Conservation (phyloP, 2,888 invertebrate species). For the Apomyelois bistriatella region DNA sequence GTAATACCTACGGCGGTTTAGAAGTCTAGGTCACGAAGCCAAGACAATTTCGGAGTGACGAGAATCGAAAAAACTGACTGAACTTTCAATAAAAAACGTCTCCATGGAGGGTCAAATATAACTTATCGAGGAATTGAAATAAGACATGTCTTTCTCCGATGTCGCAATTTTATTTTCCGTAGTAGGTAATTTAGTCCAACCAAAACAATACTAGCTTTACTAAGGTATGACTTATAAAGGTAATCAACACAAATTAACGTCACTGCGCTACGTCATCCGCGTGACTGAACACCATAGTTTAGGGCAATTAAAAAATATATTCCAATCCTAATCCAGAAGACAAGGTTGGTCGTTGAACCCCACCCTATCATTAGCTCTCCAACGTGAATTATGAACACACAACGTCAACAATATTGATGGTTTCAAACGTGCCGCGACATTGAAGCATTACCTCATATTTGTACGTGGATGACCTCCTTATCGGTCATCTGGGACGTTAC, state of each 20-base stretch:
- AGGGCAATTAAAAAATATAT: slow-evolving; percentile 56
- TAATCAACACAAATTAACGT: slow-evolving; percentile 9
- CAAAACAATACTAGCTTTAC: background rate
- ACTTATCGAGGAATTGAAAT: no score
- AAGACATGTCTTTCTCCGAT: no score
- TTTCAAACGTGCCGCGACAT: slow-evolving; percentile 37
- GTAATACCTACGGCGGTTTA: background rate
- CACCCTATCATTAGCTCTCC: slow-evolving; percentile 41
- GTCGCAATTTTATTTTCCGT: no score
- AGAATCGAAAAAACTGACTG: background rate
- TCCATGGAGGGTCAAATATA: no score
- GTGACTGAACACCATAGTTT: slow-evolving; percentile 60
- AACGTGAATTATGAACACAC: slow-evolving; percentile 43
- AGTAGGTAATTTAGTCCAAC: no score
- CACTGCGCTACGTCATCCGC: slow-evolving; percentile 33
- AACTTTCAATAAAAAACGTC: background rate
- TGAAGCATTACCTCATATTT: slow-evolving; percentile 63
- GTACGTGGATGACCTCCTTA: slow-evolving; percentile 59
- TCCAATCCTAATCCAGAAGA: slow-evolving; percentile 43
- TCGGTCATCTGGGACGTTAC: slow-evolving; percentile 69
- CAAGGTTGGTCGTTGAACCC: slow-evolving; percentile 62
- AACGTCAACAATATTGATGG: slow-evolving; percentile 30
- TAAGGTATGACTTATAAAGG: slow-evolving; percentile 2
- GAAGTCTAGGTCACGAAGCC: no score
- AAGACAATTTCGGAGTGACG: background rate